phyloP scores from a whole-genome alignment of 92 coral and sea anemone species.

The Epizoanthus illoricatus region DNA sequence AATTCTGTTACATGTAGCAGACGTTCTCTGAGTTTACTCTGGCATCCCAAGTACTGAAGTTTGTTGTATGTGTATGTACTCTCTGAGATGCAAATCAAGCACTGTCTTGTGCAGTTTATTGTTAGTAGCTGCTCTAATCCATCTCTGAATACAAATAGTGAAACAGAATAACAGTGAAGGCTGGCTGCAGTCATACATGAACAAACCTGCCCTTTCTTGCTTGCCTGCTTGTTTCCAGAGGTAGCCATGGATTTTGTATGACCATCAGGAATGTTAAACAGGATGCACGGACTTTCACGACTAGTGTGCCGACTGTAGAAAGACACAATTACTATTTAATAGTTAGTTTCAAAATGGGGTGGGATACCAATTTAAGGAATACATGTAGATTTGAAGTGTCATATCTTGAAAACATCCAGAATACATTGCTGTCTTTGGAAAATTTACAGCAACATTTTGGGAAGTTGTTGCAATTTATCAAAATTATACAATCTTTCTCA shows the following conservation, averaged over 20 bases:
- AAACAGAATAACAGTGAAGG: neutral
- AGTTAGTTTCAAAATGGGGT: no score
- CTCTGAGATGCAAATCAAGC: no score
- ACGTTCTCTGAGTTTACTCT: no score
- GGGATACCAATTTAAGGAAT: neutral
- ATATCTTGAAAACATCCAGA: neutral
- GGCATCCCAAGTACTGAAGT: no score
- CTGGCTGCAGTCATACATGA: neutral
- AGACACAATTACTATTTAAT: neutral
- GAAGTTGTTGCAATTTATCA: no score
- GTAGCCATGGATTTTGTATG: slow-evolving; percentile 87
- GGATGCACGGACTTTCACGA: slow-evolving; percentile 81
- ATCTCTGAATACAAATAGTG: neutral
- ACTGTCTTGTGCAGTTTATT: no score
- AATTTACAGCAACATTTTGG: no score
- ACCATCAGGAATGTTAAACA: slow-evolving; percentile 93
- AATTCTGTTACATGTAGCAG: no score
- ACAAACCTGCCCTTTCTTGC: slow-evolving; percentile 46
- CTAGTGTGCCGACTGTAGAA: slow-evolving; percentile 85
- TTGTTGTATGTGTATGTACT: no score
- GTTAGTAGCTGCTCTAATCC: no score
- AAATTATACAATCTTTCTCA: no score
- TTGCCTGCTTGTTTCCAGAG: slow-evolving; percentile 58
- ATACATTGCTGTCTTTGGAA: neutral
- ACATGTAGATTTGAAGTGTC: neutral